Percentiles rank a stretch among this genome's conserved stretches.
Evolutionary conservation across 2,888 invertebrate genomes (phyloP).

Genomic region (Tenodera sinensis): DNA sequence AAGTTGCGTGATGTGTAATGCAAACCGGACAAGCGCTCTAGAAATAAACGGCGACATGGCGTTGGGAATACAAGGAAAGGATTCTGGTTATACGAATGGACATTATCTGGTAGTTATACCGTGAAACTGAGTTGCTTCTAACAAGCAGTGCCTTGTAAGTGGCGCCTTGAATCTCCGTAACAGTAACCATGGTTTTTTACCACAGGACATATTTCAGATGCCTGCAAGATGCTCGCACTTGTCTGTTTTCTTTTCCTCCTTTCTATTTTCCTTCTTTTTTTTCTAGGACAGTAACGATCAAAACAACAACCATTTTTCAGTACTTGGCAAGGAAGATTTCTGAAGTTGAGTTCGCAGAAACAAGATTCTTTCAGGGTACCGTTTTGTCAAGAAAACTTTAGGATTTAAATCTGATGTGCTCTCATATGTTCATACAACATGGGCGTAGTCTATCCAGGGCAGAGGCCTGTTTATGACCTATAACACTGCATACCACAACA

Average conservation of each 20-base stretch:
- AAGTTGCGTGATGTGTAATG: no score
- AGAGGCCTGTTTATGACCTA: no score
- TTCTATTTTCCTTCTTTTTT: background rate
- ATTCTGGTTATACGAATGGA: background rate
- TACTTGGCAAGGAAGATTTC: background rate
- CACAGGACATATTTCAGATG: background rate
- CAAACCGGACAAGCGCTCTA: no score
- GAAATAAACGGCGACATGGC: background rate
- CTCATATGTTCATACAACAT: no score
- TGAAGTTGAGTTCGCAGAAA: background rate
- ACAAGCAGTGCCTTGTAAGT: background rate
- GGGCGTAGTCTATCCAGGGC: no score
- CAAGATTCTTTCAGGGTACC: background rate
- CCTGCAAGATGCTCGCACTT: background rate
- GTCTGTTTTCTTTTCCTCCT: background rate
- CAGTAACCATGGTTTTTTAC: background rate
- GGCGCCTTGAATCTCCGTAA: background rate
- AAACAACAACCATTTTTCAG: background rate
- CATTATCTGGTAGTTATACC: background rate
- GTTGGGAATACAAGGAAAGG: background rate
- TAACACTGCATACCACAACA: no score
- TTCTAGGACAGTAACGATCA: background rate
- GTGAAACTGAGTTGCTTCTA: background rate
- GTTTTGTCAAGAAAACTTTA: background rate
- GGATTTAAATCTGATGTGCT: background rate